Evolutionary conservation across 2,797 vertebrate genomes (phyloP).

Genomic region (Phrynocephalus guinanensis): DNA sequence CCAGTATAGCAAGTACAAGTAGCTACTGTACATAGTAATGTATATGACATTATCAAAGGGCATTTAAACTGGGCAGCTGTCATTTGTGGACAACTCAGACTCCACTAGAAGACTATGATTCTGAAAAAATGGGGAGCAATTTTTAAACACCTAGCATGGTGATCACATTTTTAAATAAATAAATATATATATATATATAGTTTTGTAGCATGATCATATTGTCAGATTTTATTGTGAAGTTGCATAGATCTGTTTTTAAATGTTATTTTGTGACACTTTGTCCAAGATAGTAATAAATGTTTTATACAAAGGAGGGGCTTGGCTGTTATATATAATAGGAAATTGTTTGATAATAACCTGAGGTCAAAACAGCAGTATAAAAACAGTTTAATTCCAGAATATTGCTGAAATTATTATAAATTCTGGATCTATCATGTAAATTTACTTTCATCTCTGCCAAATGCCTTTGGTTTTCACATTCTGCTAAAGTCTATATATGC

Average conservation of each 20-base stretch:
- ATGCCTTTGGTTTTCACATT: background rate
- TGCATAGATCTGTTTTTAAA: constrained; percentile 77
- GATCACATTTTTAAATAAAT: constrained; percentile 66
- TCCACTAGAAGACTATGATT: constrained; percentile 60
- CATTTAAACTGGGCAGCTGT: constrained; percentile 49
- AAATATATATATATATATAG: constrained; percentile 19
- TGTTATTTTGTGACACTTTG: constrained; percentile 76
- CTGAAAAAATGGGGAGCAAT: constrained; percentile 71
- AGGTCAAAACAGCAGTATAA: background rate
- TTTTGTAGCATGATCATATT: constrained; percentile 79
- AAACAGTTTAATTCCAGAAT: background rate
- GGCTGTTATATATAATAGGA: constrained; percentile 29
- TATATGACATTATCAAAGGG: constrained; percentile 40
- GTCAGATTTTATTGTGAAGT: constrained; percentile 75
- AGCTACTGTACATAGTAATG: constrained; percentile 48
- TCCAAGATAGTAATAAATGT: constrained; percentile 79
- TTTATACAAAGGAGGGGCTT: constrained; percentile 72
- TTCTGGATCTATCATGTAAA: background rate
- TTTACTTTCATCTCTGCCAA: background rate
- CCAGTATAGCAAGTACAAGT: constrained; percentile 51
- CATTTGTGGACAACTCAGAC: constrained; percentile 22
- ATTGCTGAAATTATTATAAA: background rate
- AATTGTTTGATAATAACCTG: background rate
- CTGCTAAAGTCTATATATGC: background rate
- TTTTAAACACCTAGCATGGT: constrained; percentile 68